Evolutionary conservation across 2,888 invertebrate species (phyloP).

Genomic region (Portevinia maculata): DNA sequence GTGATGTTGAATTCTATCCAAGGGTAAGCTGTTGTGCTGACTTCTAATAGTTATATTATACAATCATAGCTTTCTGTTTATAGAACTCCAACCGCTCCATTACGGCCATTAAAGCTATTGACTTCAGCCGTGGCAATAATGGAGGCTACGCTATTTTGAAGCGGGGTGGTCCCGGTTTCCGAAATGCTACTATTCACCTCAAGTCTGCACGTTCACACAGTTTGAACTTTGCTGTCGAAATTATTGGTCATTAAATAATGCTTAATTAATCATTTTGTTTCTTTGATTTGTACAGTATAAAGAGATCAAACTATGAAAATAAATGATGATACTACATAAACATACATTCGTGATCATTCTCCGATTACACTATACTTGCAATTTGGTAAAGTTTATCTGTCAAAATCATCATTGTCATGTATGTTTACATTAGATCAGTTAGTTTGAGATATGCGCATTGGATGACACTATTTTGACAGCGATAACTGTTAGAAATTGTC

Average conservation of each 20-base stretch:
- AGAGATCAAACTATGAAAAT: no score
- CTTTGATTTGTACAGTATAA: neutral
- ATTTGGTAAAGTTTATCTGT: no score
- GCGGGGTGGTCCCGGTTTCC: constrained; percentile 80
- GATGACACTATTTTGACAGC: no score
- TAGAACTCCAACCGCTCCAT: constrained; percentile 60
- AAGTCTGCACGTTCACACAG: constrained; percentile 81
- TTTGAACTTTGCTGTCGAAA: constrained; percentile 80
- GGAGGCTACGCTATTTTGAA: constrained; percentile 80
- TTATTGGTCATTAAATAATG: constrained; percentile 77
- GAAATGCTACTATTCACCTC: constrained; percentile 79
- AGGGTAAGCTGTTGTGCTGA: constrained; percentile 11
- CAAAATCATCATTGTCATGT: no score
- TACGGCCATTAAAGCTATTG: constrained; percentile 44
- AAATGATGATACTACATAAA: no score
- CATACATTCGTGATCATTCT: no score
- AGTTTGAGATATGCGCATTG: no score
- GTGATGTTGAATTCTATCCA: constrained; percentile 59
- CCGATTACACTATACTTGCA: no score
- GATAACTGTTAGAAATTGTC: no score
- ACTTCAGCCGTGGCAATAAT: constrained; percentile 67
- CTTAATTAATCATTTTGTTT: neutral
- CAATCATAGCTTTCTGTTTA: neutral
- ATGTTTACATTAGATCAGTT: no score
- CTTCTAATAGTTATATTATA: neutral